These are phyloP conservation scores for Kryptolebias marmoratus DNA, from an alignment of 2,113 vertebrate species.

Conservation along the genomic window DNA sequence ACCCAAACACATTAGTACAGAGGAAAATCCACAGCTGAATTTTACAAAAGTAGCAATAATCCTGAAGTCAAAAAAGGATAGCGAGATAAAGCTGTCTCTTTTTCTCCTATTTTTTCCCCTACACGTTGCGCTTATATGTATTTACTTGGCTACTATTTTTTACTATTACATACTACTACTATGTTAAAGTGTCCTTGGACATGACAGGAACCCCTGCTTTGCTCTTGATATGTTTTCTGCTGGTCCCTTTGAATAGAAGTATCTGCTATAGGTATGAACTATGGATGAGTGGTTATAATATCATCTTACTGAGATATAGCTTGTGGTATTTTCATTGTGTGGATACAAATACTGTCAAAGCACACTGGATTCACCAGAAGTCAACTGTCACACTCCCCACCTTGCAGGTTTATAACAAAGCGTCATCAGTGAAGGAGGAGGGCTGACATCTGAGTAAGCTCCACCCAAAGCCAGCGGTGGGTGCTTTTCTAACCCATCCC, in stretches of 20 bases:
- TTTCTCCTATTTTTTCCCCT: background rate
- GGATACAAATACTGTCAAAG: background rate
- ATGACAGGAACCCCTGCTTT: too few species aligned
- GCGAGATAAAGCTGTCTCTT: background rate
- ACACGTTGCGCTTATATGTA: background rate
- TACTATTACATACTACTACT: background rate
- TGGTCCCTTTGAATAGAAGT: background rate
- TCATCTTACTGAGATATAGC: background rate
- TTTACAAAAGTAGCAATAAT: slow-evolving; percentile 19
- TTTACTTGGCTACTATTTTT: background rate
- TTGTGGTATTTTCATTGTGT: background rate
- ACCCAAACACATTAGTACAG: slow-evolving; percentile 16
- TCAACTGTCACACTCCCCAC: background rate
- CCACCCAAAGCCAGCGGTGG: background rate
- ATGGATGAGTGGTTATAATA: background rate
- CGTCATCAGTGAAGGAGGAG: background rate
- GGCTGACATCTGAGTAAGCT: too few species aligned
- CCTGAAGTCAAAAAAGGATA: slow-evolving; percentile 26
- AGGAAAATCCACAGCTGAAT: background rate
- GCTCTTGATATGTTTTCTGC: background rate
- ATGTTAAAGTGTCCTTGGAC: too few species aligned
- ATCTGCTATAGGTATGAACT: background rate
- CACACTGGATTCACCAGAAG: background rate
- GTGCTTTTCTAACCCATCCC: background rate
- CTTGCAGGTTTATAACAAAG: background rate